Evolutionary conservation across 1,140 invertebrate species (phyloP), one percentile per base, ranked within the genome.

Genomic region (Brachystomella parvula): DNA sequence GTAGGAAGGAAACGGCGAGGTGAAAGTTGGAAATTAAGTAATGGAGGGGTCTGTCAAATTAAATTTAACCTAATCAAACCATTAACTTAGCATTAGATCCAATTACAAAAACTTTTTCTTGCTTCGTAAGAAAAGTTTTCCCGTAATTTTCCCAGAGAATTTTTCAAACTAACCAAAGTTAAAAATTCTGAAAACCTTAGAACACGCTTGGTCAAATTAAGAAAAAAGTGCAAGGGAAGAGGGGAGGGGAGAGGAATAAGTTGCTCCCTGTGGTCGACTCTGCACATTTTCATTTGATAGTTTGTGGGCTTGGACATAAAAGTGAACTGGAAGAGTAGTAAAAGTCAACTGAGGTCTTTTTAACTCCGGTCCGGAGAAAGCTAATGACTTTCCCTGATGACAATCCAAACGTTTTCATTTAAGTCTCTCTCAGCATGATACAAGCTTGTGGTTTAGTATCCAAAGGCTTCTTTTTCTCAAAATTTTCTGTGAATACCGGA

Each of bases 331-430:
- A 19, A 9, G 19, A 39, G 6, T 12, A 9, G 3, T 17, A 53
- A 53, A 53, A 9, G 9, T 53, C 49, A 53, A 53, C 49, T 15
- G 24, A 6, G 6, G 6, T 39, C 19, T 19, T 39, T 39, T 39
- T 39, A 12, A 26, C 49, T 53, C 24, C 24, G 49, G 24, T 12
- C 49, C 21, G 12, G 49, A 24, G 24, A 53, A 53, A 53, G 49
- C 24, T 53, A 53, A 53, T 53, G 49, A 53, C 12, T 53, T 53
- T 53, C 24, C 49, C 24, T 53, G 49, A 53, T 53, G 49, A 53
- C 49, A 53, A 53, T 53, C 49, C 49, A 53, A 53, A 53, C 49
- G 24, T 15, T 53, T 53, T 24, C 49, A 53, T 53, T 53, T 53
- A 24, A n/a, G n/a, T n/a, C n/a, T n/a, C n/a, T n/a, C n/a, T n/a